These are phyloP conservation scores for Planiliza haematocheilus DNA, from an alignment of 2,113 vertebrate species.

Conservation along the genomic window DNA sequence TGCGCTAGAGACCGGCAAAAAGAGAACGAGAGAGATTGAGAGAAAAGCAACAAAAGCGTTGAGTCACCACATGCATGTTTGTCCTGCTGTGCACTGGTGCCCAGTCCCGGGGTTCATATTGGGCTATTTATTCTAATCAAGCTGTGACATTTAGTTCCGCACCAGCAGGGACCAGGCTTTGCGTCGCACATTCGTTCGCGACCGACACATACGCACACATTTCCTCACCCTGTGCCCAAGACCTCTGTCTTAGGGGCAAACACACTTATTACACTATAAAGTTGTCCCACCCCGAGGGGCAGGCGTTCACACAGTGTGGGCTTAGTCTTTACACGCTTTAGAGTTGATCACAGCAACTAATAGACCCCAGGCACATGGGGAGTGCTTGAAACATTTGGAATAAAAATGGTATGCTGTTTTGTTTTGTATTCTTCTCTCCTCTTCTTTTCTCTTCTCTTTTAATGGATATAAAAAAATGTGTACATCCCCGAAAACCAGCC, in stretches of 20 bases:
- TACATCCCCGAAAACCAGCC: no score
- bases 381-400: no score
- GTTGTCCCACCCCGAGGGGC: slow-evolving; percentile 53
- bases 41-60: slow-evolving; percentile 34
- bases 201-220: slow-evolving; percentile 29
- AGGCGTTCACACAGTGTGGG: slow-evolving; percentile 41
- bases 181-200: background rate
- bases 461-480: no score
- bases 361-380: slow-evolving; percentile 17
- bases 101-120: slow-evolving; percentile 26
- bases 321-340: slow-evolving; percentile 36
- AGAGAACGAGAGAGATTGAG: background rate
- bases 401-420: background rate
- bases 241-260: slow-evolving; percentile 40
- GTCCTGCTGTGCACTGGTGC: slow-evolving; percentile 22
- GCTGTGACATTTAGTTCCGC: slow-evolving; percentile 70
- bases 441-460: background rate
- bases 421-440: background rate
- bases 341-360: slow-evolving; percentile 48
- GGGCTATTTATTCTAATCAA: slow-evolving; percentile 72
- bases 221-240: slow-evolving; percentile 28
- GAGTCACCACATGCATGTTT: slow-evolving; percentile 49
- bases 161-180: slow-evolving; percentile 56
- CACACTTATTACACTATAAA: slow-evolving; percentile 52
- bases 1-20: slow-evolving; percentile 14